These are phyloP conservation scores for Tachyglossus aculeatus DNA, from an alignment of 2,797 vertebrate genomes.

Conservation along the genomic window DNA sequence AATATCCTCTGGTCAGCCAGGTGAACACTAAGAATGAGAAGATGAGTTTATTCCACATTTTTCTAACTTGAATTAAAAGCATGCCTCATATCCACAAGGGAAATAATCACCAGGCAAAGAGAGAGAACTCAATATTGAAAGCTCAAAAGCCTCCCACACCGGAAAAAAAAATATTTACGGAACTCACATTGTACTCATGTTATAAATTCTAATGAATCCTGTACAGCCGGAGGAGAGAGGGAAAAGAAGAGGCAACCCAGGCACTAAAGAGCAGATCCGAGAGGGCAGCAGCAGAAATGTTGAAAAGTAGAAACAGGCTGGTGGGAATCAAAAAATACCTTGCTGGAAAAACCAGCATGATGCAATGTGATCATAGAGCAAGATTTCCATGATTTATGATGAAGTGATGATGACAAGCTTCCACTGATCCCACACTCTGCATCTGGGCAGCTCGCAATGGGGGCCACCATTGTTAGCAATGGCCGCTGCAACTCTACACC, in stretches of 20 bases:
- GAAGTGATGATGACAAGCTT: slow-evolving; percentile 1
- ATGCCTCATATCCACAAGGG: neutral
- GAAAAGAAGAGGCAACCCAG: neutral
- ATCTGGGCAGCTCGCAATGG: neutral
- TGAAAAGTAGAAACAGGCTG: slow-evolving; percentile 3
- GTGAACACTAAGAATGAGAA: neutral
- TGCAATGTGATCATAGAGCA: slow-evolving; percentile 12
- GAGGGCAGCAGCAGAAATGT: neutral
- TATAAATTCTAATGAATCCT: neutral
- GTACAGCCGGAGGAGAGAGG: slow-evolving; percentile 1
- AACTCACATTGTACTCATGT: neutral
- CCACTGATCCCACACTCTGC: slow-evolving; percentile 28
- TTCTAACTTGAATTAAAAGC: neutral
- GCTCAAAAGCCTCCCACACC: slow-evolving; percentile 1
- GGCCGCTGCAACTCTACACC: slow-evolving; percentile 21
- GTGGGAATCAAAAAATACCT: slow-evolving; percentile 9
- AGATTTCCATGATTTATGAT: slow-evolving; percentile 32
- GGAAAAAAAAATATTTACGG: slow-evolving; percentile 7
- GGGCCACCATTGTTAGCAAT: slow-evolving; percentile 17
- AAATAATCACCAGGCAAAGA: neutral
- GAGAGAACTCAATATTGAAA: neutral
- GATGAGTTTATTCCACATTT: neutral
- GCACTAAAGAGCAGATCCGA: neutral
- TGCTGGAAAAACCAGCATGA: neutral
- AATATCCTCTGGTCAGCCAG: slow-evolving; percentile 16